Evolutionary conservation across 1,140 invertebrate genomes (phyloP).

Genomic region (Plectus sambesii): DNA sequence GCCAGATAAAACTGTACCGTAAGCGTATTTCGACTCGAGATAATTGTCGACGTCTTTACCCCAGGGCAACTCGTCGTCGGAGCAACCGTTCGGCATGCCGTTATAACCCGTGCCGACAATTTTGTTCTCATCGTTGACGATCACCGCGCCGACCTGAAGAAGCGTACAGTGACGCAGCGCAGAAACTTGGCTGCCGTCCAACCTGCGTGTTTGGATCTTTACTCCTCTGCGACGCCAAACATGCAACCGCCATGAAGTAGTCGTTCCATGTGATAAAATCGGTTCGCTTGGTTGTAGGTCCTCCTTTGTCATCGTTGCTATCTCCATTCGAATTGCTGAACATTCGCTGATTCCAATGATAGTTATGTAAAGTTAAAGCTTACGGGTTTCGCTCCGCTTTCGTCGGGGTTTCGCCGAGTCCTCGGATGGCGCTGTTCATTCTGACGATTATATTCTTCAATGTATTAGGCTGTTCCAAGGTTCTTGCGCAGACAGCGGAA

Average conservation of each 20-base stretch:
- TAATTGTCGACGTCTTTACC: constrained; percentile 52
- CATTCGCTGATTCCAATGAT: too few species aligned
- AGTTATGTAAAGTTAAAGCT: too few species aligned
- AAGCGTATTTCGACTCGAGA: constrained; percentile 67
- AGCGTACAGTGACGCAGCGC: not conserved
- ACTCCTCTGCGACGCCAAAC: constrained; percentile 70
- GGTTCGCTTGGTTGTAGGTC: too few species aligned
- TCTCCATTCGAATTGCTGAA: too few species aligned
- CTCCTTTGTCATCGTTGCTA: too few species aligned
- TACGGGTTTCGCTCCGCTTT: too few species aligned
- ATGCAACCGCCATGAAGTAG: constrained; percentile 78
- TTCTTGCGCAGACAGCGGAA: too few species aligned
- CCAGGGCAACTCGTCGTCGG: constrained; percentile 81
- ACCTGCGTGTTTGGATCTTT: constrained; percentile 79
- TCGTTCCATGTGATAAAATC: constrained; percentile 65
- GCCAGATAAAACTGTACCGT: constrained; percentile 55
- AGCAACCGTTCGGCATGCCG: constrained; percentile 77
- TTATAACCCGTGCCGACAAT: constrained; percentile 90
- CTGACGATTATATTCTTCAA: too few species aligned
- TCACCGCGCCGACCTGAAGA: constrained; percentile 69
- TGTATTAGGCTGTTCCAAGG: too few species aligned
- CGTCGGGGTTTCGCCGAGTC: too few species aligned
- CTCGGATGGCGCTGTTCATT: too few species aligned
- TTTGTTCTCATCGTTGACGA: constrained; percentile 73
- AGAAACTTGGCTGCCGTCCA: not conserved